Percentiles rank a stretch among this genome's conserved stretches.
Conservation (phyloP, 2,113 vertebrate species). For the Cariama cristata region DNA sequence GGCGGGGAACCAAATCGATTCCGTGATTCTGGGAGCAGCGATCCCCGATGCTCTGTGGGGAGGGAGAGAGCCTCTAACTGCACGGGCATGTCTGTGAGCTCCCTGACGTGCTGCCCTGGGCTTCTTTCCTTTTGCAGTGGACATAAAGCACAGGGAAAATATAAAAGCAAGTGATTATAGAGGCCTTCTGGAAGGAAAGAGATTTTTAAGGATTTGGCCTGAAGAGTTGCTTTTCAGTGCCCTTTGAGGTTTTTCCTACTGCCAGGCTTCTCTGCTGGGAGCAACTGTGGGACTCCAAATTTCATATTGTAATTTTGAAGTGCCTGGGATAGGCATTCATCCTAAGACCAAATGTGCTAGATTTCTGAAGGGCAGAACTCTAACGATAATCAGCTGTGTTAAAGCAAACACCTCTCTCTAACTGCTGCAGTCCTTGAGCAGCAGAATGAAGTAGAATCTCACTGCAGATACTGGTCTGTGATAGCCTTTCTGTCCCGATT, state of each 20-base stretch:
- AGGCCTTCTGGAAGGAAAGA: neutral
- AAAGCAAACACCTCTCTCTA: neutral
- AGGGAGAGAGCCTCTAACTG: no score
- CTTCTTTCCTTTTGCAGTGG: neutral
- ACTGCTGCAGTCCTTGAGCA: neutral
- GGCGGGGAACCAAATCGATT: no score
- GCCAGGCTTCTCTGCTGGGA: neutral
- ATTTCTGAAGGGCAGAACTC: neutral
- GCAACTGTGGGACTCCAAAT: neutral
- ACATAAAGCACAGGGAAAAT: neutral
- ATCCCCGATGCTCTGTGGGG: rapidly evolving
- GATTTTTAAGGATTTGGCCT: neutral
- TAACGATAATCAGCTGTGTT: neutral
- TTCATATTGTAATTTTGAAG: neutral
- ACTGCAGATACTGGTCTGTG: neutral
- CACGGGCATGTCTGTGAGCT: rapidly evolving
- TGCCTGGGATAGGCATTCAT: neutral
- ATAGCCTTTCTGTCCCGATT: neutral
- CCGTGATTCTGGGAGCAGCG: no score
- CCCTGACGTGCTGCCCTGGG: rapidly evolving
- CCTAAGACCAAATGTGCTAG: neutral
- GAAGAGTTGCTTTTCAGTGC: neutral
- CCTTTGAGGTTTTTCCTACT: neutral
- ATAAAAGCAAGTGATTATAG: neutral
- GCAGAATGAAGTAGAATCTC: neutral